Conservation (phyloP, 1,140 invertebrate genomes). For the Pogonus chalceus region DNA sequence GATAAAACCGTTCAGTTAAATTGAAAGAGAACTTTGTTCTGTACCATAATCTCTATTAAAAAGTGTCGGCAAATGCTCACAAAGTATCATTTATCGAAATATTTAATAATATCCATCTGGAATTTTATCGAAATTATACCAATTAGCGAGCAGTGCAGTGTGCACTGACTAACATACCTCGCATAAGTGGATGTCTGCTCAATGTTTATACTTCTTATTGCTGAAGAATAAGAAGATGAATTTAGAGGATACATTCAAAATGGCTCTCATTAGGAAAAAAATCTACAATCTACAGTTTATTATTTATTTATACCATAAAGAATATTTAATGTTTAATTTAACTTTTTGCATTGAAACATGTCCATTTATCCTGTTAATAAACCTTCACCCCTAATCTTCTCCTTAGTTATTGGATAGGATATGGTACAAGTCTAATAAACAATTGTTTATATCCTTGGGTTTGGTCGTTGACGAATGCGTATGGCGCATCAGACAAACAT, state of each 20-base stretch:
- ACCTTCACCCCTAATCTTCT: no score
- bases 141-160: background rate
- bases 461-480: background rate
- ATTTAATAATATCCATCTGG: slow-evolving; percentile 3
- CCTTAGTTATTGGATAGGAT: no score
- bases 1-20: no score
- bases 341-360: no score
- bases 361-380: no score
- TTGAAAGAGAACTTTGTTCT: no score
- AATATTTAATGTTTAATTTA: no score
- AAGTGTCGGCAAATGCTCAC: background rate
- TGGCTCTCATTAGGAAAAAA: no score
- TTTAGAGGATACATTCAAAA: no score
- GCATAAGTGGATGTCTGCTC: slow-evolving; percentile 2
- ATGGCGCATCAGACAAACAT: background rate
- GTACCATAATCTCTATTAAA: background rate
- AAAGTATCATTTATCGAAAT: slow-evolving; percentile 7
- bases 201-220: background rate
- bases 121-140: slow-evolving; percentile 7
- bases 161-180: background rate
- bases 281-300: no score
- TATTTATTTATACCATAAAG: no score
- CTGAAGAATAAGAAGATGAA: no score
- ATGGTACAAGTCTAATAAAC: background rate
- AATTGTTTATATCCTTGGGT: background rate